Percentiles rank a stretch among this genome's conserved stretches.
These are phyloP conservation scores for Sminthurides bifidus DNA, from an alignment of 1,140 invertebrate genomes.

Conservation along the genomic window DNA sequence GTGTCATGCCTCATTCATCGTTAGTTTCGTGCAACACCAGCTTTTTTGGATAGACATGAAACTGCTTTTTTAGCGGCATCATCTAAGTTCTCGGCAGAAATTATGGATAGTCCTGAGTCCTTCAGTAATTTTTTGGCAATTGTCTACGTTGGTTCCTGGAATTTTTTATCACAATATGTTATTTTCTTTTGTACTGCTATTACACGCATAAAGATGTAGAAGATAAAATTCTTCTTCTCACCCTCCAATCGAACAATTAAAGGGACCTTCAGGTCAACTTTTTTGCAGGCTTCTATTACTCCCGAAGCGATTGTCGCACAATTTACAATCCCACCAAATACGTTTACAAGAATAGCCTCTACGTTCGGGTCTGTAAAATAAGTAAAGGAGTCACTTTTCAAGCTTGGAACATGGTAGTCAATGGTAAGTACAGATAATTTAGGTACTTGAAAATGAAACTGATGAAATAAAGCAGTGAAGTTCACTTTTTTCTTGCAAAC, in stretches of 20 bases:
- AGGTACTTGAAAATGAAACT: no score
- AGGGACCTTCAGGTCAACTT: slow-evolving; percentile 69
- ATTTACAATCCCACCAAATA: slow-evolving; percentile 98
- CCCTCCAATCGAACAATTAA: slow-evolving; percentile 89
- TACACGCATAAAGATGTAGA: background rate
- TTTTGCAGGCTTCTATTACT: slow-evolving; percentile 75
- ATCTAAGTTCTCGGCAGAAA: slow-evolving; percentile 71
- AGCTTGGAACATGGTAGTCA: no score
- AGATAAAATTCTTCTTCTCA: slow-evolving; percentile 34
- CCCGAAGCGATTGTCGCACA: slow-evolving; percentile 94
- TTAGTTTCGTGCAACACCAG: no score
- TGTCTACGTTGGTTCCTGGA: slow-evolving; percentile 58
- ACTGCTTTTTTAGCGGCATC: slow-evolving; percentile 86
- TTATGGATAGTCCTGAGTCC: slow-evolving; percentile 68
- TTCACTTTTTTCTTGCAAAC: no score
- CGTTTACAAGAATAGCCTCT: slow-evolving; percentile 91
- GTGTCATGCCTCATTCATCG: no score
- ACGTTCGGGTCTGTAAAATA: slow-evolving; percentile 60
- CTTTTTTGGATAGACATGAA: slow-evolving; percentile 22
- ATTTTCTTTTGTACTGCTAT: background rate
- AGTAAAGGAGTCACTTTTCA: background rate
- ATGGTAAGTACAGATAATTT: background rate
- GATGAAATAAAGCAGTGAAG: no score
- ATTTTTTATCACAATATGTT: slow-evolving; percentile 19
- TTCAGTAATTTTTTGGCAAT: slow-evolving; percentile 56